phyloP scores from a whole-genome alignment of 2,888 invertebrate genomes.

The Priocnemis perturbator region DNA sequence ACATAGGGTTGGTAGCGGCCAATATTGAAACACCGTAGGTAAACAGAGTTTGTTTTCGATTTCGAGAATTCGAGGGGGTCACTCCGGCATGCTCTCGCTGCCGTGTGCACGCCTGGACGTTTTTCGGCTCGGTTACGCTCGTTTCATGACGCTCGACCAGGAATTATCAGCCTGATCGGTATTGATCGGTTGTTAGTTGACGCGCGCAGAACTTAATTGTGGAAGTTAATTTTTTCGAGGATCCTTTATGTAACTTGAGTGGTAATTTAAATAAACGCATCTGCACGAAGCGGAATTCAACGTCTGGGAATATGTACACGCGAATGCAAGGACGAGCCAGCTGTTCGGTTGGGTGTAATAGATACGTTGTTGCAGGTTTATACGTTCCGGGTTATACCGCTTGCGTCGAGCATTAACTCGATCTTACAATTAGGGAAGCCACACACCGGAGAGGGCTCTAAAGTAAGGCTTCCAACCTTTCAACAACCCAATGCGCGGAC shows the following conservation, averaged over 20 bases:
- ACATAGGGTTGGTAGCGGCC: constrained; percentile 25
- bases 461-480: too few relatives aligned
- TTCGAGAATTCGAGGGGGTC: constrained; percentile 27
- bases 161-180: too few relatives aligned
- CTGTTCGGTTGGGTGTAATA: constrained; percentile 29
- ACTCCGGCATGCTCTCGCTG: neutral
- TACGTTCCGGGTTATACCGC: constrained; percentile 63
- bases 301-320: too few relatives aligned
- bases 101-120: neutral
- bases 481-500: too few relatives aligned
- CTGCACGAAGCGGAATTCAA: too few relatives aligned
- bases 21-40: constrained; percentile 43
- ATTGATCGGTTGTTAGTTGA: too few relatives aligned
- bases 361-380: constrained; percentile 54
- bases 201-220: too few relatives aligned
- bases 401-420: constrained; percentile 63
- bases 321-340: neutral
- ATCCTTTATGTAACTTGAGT: too few relatives aligned
- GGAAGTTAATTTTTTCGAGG: too few relatives aligned
- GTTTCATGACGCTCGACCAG: too few relatives aligned
- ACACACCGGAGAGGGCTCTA: constrained; percentile 52
- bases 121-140: too few relatives aligned
- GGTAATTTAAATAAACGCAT: too few relatives aligned
- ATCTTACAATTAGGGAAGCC: constrained; percentile 58
- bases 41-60: constrained; percentile 52